phyloP scores from a whole-genome alignment of 2,113 vertebrate species.

The Boleophthalmus pectinirostris region DNA sequence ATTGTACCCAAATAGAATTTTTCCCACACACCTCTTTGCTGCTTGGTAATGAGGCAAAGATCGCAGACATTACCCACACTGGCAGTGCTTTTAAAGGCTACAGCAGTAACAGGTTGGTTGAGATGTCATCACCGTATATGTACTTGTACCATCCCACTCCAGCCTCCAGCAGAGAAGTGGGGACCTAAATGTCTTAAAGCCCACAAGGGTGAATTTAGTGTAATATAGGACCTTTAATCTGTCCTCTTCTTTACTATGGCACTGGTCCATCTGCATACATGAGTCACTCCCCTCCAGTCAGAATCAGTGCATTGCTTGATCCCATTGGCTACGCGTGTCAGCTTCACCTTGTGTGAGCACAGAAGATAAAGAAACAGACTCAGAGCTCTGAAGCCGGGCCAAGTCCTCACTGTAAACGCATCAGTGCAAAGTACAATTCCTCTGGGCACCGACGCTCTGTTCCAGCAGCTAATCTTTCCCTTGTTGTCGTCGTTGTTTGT shows the following conservation, averaged over 20 bases:
- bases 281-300: slow-evolving; percentile 52
- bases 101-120: too few species aligned
- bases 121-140: too few species aligned
- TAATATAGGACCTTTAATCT: too few species aligned
- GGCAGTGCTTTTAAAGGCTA: too few species aligned
- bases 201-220: too few species aligned
- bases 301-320: slow-evolving; percentile 52
- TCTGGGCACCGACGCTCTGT: slow-evolving; percentile 41
- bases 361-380: slow-evolving; percentile 52
- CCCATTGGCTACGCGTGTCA: slow-evolving; percentile 57
- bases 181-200: too few species aligned
- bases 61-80: too few species aligned
- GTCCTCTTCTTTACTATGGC: slow-evolving; percentile 17
- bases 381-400: slow-evolving; percentile 51
- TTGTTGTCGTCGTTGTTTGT: slow-evolving; percentile 31
- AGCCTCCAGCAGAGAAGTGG: too few species aligned
- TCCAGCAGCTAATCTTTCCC: slow-evolving; percentile 39
- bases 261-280: slow-evolving; percentile 29
- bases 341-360: slow-evolving; percentile 60
- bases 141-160: too few species aligned
- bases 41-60: too few species aligned
- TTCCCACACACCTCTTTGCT: too few species aligned
- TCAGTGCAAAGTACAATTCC: slow-evolving; percentile 51
- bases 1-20: too few species aligned
- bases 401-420: slow-evolving; percentile 35